Percentiles rank a stretch among this genome's conserved stretches.
phyloP scores from a whole-genome alignment of 2,888 invertebrate genomes.

The Podotricha telesiphe region DNA sequence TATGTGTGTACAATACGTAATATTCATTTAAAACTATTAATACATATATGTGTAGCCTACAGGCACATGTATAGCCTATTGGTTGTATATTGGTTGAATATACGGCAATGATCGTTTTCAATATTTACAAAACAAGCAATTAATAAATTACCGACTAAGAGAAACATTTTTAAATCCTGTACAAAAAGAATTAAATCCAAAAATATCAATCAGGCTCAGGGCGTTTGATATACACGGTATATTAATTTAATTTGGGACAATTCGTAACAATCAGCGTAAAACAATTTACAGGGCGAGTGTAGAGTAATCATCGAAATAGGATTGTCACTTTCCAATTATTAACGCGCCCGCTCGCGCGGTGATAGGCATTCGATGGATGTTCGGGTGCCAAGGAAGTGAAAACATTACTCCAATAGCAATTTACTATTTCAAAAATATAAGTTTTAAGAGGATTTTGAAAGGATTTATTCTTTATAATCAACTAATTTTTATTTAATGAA shows the following conservation, averaged over 20 bases:
- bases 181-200: constrained; percentile 37
- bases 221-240: constrained; percentile 41
- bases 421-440: constrained; percentile 7
- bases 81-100: neutral
- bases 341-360: constrained; percentile 58
- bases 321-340: constrained; percentile 80
- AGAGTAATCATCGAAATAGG: constrained; percentile 76
- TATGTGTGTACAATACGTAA: neutral
- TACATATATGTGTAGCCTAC: neutral
- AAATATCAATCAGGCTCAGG: constrained; percentile 42
- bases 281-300: constrained; percentile 54
- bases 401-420: constrained; percentile 20
- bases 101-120: neutral
- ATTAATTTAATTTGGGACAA: constrained; percentile 49
- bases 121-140: constrained; percentile 7
- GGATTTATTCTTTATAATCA: neutral
- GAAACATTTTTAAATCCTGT: constrained; percentile 30
- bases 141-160: constrained; percentile 15
- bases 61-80: too few species aligned
- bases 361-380: constrained; percentile 51
- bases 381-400: constrained; percentile 40
- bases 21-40: neutral
- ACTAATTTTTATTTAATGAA: neutral
- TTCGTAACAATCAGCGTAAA: constrained; percentile 54
- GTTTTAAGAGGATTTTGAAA: neutral